Evolutionary conservation across 2,797 vertebrate genomes (phyloP), one percentile per base, ranked within the genome.

Genomic region (Botia kubotai): DNA sequence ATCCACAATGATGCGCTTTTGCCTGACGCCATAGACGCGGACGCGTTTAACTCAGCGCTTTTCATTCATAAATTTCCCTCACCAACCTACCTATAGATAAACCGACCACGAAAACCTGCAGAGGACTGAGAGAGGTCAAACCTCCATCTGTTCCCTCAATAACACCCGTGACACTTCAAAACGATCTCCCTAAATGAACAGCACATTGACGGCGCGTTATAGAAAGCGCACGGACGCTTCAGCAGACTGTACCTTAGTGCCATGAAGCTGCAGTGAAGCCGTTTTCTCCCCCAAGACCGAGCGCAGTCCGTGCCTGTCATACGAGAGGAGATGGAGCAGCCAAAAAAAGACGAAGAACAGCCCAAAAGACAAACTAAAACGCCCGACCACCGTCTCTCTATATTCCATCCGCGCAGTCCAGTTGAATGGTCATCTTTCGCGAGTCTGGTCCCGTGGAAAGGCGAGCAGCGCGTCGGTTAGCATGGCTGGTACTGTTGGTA

Each of bases 251-350:
- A 88, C 87, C 88, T 88, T 81, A 58, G 86, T 90, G 88, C 87
- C 88, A 91, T 90, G 90, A 86, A 91, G 89, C 90, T 90, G 92
- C 91, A 89, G 68, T 85, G 86, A 46, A 46, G 43, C 67, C 57
- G 75, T 66, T 73, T 70, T 63, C 71, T 65, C 36, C 63, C 67
- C 57, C 52, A 88, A 70, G 48, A 67, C 26, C 67, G 72, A 82
- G 77, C 87, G 86, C 90, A 83, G 90, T 87, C 79, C 84, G 84
- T 78, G 71, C 75, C 73, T 58, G 62, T 70, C 70, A 71, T 66
- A 74, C 71, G 65, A 65, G 77, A 65, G 39, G 76, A 65, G 70
- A 57, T 39, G 69, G 23, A 67, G 71, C 70, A 62, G 17, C 71
- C 68, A 67, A 33, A 66, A 68, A 48, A 43, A 57, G 23, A 58